Conservation (phyloP, 2,888 invertebrate species). For the Pandemis corylana region DNA sequence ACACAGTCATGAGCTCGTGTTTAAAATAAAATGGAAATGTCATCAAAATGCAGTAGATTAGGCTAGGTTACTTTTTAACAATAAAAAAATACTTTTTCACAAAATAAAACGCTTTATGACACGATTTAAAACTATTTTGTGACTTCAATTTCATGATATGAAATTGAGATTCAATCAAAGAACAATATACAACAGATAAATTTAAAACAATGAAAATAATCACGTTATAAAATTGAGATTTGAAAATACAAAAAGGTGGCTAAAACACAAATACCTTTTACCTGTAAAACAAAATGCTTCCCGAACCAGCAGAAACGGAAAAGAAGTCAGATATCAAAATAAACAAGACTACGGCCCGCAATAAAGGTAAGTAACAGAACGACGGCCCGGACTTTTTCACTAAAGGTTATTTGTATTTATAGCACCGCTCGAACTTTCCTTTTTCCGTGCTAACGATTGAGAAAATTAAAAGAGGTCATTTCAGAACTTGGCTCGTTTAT, state of each 20-base stretch:
- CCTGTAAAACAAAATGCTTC: neutral
- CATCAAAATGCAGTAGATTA: too few relatives aligned
- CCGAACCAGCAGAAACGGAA: neutral
- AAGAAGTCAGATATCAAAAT: slow-evolving; percentile 26
- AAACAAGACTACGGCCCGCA: slow-evolving; percentile 11
- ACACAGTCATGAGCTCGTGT: too few relatives aligned
- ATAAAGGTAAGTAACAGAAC: slow-evolving; percentile 30
- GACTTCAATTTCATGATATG: too few relatives aligned
- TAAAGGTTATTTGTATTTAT: slow-evolving; percentile 48
- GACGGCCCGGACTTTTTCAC: slow-evolving; percentile 39
- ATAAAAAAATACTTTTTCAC: too few relatives aligned
- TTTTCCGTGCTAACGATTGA: slow-evolving; percentile 39
- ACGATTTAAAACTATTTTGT: neutral
- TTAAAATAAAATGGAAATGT: too few relatives aligned
- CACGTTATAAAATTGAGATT: too few relatives aligned
- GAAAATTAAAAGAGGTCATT: slow-evolving; percentile 41
- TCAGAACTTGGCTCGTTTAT: slow-evolving; percentile 36
- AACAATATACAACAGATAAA: too few relatives aligned
- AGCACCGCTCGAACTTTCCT: slow-evolving; percentile 43
- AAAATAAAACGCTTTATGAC: too few relatives aligned
- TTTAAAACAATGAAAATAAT: too few relatives aligned
- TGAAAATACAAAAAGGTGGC: too few relatives aligned
- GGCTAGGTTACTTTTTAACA: too few relatives aligned
- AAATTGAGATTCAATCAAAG: too few relatives aligned
- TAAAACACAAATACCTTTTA: neutral